phyloP scores from a whole-genome alignment of 2,888 invertebrate genomes.

The Pammene fasciana region DNA sequence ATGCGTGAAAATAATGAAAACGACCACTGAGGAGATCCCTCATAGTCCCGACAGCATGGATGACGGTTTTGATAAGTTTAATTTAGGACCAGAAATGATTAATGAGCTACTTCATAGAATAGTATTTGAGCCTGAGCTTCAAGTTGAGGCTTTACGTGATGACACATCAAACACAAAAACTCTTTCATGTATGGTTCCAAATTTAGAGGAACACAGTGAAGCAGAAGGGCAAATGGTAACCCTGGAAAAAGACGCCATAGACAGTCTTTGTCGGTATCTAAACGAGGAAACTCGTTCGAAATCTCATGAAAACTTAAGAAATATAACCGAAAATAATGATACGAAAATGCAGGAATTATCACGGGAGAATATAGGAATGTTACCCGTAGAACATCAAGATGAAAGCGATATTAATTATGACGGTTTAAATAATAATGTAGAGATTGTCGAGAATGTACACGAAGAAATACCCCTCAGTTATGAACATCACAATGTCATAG shows the following conservation, averaged over 20 bases:
- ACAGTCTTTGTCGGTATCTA: constrained; percentile 28
- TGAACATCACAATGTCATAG: neutral
- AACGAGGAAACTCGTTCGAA: constrained; percentile 4
- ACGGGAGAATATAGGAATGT: neutral
- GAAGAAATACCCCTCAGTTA: neutral
- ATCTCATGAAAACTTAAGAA: neutral
- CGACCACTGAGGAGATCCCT: neutral
- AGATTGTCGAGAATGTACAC: neutral
- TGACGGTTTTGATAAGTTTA: neutral
- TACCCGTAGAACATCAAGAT: neutral
- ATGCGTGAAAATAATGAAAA: neutral
- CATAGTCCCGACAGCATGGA: neutral
- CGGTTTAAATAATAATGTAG: constrained; percentile 27
- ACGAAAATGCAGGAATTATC: neutral
- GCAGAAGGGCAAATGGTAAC: neutral
- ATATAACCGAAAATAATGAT: neutral
- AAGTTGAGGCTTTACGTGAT: neutral
- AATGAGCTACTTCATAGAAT: constrained; percentile 27
- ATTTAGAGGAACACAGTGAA: constrained; percentile 1
- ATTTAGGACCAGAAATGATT: constrained; percentile 25
- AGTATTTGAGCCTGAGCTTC: constrained; percentile 1
- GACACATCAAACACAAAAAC: neutral
- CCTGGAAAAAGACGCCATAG: neutral
- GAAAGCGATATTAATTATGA: constrained; percentile 6
- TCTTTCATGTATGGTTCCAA: neutral